phyloP scores from a whole-genome alignment of 2,888 invertebrate genomes.

The Drosophila merina region DNA sequence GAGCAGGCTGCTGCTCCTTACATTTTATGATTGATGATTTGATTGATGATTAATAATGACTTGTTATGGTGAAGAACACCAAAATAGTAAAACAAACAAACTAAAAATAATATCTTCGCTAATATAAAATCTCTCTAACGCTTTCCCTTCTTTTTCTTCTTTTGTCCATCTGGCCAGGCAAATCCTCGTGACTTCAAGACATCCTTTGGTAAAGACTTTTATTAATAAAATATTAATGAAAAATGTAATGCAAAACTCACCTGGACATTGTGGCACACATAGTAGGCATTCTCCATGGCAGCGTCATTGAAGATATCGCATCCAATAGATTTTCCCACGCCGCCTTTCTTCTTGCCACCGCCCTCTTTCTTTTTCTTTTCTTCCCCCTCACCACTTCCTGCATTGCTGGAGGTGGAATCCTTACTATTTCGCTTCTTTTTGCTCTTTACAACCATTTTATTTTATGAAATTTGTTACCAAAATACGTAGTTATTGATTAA shows the following conservation, averaged over 20 bases:
- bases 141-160: slow-evolving; percentile 93
- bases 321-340: slow-evolving; percentile 87
- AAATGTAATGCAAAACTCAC: slow-evolving; percentile 82
- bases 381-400: slow-evolving; percentile 78
- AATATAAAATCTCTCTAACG: slow-evolving; percentile 51
- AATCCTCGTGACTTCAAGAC: slow-evolving; percentile 93
- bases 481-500: slow-evolving; percentile 61
- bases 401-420: slow-evolving; percentile 82
- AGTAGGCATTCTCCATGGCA: slow-evolving; percentile 97
- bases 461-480: not conserved
- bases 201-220: slow-evolving; percentile 85
- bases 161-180: slow-evolving; percentile 93
- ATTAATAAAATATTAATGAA: fast-evolving
- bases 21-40: slow-evolving; percentile 38
- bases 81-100: not conserved
- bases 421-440: slow-evolving; percentile 86
- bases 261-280: slow-evolving; percentile 96
- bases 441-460: slow-evolving; percentile 84
- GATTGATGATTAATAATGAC: slow-evolving; percentile 40
- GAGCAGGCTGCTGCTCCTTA: slow-evolving; percentile 19
- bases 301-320: slow-evolving; percentile 94
- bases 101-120: not conserved
- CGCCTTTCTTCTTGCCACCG: slow-evolving; percentile 84
- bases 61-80: slow-evolving; percentile 46
- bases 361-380: slow-evolving; percentile 85